Base-by-base conservation (phyloP, 2,113 vertebrate species). In the Brachyhypopomus gauderio region DNA sequence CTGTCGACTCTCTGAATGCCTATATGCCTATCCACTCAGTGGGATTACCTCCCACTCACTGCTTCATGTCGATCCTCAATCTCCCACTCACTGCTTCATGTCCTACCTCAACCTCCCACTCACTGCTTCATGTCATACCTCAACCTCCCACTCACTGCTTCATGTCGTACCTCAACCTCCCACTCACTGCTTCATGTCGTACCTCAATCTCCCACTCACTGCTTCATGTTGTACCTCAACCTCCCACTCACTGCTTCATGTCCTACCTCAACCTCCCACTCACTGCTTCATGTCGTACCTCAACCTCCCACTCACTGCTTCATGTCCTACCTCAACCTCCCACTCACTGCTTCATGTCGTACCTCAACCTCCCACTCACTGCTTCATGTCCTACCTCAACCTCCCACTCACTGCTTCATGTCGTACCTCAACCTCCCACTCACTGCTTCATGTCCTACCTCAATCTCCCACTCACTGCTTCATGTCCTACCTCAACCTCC, bases 1-100 rank as follows among this genome's bases (percentile, higher is more conserved):
- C 79, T 45, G 66, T 64, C 69, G 41, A 34, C 55, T 23, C 30
- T 69, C 66, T 22, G 14, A 71, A 66, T 66, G 75, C 75, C 16
- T 12, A 20, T 71, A 66, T 66, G 75, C 75, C 16, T 12, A 64
- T 64, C 62, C 62, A 64, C 23, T 25, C 62, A 30, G 17, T 30
- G 67, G 45, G 77, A 79, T 79, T 69, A 79, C 62, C 30, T 67
- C 41, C 56, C 27, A 4, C 20, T 60, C 22, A 12, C n/a, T 22
- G 12, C 25, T 34, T 56, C 30, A 30, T 30, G 30, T 30, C 30
- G 2, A 2, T 2, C 30, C 30, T 30, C 30, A 30, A 30, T 30
- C 30, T 30, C 30, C 30, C 30, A 30, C 30, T 30, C 30, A 30
- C 30, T 30, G 30, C 30, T 3, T 30, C 30, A 30, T 30, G 30